These are phyloP conservation scores for Ceraclea dissimilis DNA, from an alignment of 2,888 invertebrate genomes.

Conservation along the genomic window DNA sequence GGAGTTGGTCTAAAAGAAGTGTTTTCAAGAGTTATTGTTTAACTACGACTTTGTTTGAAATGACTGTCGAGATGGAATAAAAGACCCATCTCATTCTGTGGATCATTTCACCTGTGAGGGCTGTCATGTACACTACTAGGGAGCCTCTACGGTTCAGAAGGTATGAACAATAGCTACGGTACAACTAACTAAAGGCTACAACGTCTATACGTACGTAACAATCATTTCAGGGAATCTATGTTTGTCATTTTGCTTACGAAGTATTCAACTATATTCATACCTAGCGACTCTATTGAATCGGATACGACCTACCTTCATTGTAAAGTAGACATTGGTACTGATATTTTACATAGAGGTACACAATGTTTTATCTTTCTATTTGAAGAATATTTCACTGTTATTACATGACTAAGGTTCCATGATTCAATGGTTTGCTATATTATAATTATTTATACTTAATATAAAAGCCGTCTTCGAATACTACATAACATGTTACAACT, in stretches of 20 bases:
- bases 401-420: too few species aligned
- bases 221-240: neutral
- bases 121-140: constrained; percentile 7
- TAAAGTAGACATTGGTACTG: too few species aligned
- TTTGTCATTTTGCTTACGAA: neutral
- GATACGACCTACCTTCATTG: too few species aligned
- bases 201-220: neutral
- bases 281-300: neutral
- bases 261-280: neutral
- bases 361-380: too few species aligned
- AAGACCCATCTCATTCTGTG: constrained; percentile 3
- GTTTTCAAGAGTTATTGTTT: constrained; percentile 13
- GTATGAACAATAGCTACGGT: neutral
- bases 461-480: too few species aligned
- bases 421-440: too few species aligned
- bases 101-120: constrained; percentile 18
- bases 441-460: too few species aligned
- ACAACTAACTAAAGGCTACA: neutral
- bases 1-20: constrained; percentile 7
- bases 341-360: too few species aligned
- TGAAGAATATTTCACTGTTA: too few species aligned
- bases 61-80: constrained; percentile 12
- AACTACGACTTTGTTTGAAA: constrained; percentile 15
- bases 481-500: too few species aligned
- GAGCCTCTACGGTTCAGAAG: neutral